Conservation (phyloP, 2,797 vertebrate species). For the Amblyopsis hoosieri region DNA sequence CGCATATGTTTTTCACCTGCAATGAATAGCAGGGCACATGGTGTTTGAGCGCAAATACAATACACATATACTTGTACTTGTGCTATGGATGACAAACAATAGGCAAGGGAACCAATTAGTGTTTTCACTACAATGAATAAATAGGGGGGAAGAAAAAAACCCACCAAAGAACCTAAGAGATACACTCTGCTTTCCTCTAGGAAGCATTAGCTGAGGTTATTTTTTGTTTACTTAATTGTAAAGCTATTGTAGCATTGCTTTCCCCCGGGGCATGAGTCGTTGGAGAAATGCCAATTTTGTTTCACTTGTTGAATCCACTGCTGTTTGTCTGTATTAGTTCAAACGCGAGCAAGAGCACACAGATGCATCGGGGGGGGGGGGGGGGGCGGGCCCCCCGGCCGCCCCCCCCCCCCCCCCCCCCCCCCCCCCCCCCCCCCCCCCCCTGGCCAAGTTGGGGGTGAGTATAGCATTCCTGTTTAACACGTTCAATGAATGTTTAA, state of each 20-base stretch:
- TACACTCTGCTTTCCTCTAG: constrained; percentile 65
- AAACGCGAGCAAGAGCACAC: constrained; percentile 45
- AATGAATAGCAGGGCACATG: constrained; percentile 7
- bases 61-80: constrained; percentile 22
- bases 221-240: constrained; percentile 77
- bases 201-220: constrained; percentile 66
- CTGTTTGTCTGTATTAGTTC: constrained; percentile 45
- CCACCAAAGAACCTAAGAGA: constrained; percentile 28
- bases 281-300: constrained; percentile 72
- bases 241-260: constrained; percentile 58
- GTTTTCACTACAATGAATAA: constrained; percentile 45
- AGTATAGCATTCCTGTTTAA: background rate
- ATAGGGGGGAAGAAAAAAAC: constrained; percentile 25
- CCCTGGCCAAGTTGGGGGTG: constrained; percentile 11
- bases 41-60: constrained; percentile 29
- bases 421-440: too few relatives aligned
- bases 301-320: constrained; percentile 60
- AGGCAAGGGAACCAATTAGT: constrained; percentile 69
- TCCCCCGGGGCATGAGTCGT: constrained; percentile 65
- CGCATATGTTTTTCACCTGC: constrained; percentile 4
- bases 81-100: constrained; percentile 65
- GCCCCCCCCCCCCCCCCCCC: too few relatives aligned
- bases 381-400: too few relatives aligned
- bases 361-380: too few relatives aligned
- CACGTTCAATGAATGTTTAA: too few relatives aligned